Base-by-base conservation (phyloP, 1,140 invertebrate genomes). In the Meloidogyne exigua region DNA sequence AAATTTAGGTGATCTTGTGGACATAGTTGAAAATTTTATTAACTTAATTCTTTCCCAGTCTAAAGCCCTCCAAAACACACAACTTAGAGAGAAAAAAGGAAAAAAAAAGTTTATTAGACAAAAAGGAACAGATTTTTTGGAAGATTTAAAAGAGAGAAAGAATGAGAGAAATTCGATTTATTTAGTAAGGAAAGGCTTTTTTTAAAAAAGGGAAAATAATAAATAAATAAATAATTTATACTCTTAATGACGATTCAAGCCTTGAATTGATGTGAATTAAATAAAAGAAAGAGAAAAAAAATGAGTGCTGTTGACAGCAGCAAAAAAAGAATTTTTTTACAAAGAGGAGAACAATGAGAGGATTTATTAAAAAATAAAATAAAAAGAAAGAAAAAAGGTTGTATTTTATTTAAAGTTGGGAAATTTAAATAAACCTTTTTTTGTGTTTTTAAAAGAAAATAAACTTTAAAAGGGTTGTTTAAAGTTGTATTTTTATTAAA, bases 121-220 rank as follows among this genome's bases (percentile, higher is more conserved):
- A 57, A 57, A 57, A 57, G 49, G 49, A 57, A 57, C 49, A n/a
- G 49, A 57, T 57, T 57, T 57, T 57, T 57, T n/a, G 49, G 44
- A 49, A 49, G 18, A 57, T 49, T 49, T 49, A 3, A n/a, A 49
- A 49, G 15, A 49, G 44, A 49, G 44, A 49, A 15, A 12, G 42
- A 13, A 13, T 18, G n/a, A n/a, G n/a, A 49, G 18, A 49, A 4
- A n/a, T 57, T 57, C 49, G 49, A 57, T 57, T 57, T n/a, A 18
- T 57, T 57, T 57, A 9, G 3, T 4, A 28, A 7, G 18, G 3
- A n/a, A 32, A 69, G 68, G 18, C 2, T 64, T 64, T n/a, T 65
- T 73, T 62, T 18, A 69, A 72, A 62, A 25, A 68, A 66, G 32
- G 36, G 57, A 72, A 44, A 42, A 36, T 23, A 26, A 73, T 36